phyloP scores from a whole-genome alignment of 2,888 invertebrate genomes.

The Smittia aterrima region DNA sequence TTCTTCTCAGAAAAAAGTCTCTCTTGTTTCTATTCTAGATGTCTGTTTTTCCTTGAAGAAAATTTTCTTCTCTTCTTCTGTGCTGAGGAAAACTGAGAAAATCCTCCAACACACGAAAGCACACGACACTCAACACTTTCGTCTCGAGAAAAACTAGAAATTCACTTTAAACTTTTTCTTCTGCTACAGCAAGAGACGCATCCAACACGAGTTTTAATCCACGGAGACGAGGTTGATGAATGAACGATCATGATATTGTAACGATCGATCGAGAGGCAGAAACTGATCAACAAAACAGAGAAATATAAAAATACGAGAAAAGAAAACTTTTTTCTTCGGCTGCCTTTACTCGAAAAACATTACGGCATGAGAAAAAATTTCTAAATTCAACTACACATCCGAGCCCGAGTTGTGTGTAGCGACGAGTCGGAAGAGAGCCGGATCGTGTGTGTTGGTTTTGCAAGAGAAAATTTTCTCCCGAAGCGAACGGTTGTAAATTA shows the following conservation, averaged over 20 bases:
- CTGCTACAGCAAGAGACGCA: background rate
- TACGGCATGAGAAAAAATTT: slow-evolving; percentile 20
- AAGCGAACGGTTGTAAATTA: background rate
- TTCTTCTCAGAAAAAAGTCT: slow-evolving; percentile 15
- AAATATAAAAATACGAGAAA: slow-evolving; percentile 40
- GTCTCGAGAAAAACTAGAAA: slow-evolving; percentile 20
- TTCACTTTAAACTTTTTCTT: slow-evolving; percentile 5
- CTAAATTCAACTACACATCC: slow-evolving; percentile 16
- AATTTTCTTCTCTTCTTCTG: slow-evolving; percentile 36
- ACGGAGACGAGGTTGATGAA: slow-evolving; percentile 42
- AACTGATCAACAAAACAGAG: slow-evolving; percentile 41
- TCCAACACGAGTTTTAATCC: slow-evolving; percentile 32
- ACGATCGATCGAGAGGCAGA: slow-evolving; percentile 40
- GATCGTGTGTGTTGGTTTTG: slow-evolving; percentile 1
- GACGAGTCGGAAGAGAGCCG: background rate
- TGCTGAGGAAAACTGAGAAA: slow-evolving; percentile 8
- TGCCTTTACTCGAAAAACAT: slow-evolving; percentile 26
- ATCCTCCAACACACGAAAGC: slow-evolving; percentile 35
- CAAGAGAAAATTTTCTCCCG: slow-evolving; percentile 14
- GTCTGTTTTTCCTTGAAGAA: slow-evolving; percentile 39
- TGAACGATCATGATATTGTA: slow-evolving; percentile 41
- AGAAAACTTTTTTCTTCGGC: slow-evolving; percentile 35
- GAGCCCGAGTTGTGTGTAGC: background rate
- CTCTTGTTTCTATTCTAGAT: slow-evolving; percentile 36
- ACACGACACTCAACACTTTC: slow-evolving; percentile 33